A percentile compares a stretch with the other conserved stretches of the same genome.
Evolutionary conservation across 1,140 invertebrate genomes (phyloP).

Genomic region (Nasonia vitripennis): DNA sequence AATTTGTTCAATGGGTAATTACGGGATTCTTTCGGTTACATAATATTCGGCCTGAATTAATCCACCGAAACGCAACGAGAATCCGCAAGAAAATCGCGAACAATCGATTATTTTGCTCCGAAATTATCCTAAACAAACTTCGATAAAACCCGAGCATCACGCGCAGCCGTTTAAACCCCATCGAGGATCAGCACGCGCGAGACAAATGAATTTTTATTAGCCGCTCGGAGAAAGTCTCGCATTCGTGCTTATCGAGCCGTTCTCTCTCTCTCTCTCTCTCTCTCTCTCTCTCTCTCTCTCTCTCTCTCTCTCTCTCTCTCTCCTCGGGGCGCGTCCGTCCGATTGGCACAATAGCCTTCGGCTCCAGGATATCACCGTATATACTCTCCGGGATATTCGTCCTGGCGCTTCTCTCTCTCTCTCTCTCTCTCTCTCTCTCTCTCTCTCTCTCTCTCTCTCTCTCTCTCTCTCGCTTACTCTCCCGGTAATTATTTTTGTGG

Average conservation of each 20-base stretch:
- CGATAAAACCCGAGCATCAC: not conserved
- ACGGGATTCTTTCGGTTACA: no score
- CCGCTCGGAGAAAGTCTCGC: conserved; percentile 52
- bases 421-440: not conserved
- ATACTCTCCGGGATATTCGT: conserved; percentile 34
- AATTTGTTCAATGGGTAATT: conserved; percentile 27
- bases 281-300: not conserved
- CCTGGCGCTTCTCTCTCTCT: conserved; percentile 8
- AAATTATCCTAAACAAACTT: not conserved
- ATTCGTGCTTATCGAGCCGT: conserved; percentile 63
- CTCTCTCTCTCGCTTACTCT: conserved; percentile 15
- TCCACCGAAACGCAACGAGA: no score
- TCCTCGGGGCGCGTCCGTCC: conserved; percentile 50
- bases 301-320: not conserved
- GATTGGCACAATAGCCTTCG: conserved; percentile 70
- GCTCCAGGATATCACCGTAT: conserved; percentile 53
- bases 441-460: not conserved
- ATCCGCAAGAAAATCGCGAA: not conserved
- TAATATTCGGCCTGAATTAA: no score
- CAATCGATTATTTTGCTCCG: not conserved
- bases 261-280: no score
- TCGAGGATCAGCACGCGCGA: conserved; percentile 26
- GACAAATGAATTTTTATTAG: conserved; percentile 72
- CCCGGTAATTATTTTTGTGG: conserved; percentile 72
- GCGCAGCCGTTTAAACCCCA: not conserved